Base-by-base conservation (phyloP, 2,888 invertebrate species). In the Hartigia nigra region DNA sequence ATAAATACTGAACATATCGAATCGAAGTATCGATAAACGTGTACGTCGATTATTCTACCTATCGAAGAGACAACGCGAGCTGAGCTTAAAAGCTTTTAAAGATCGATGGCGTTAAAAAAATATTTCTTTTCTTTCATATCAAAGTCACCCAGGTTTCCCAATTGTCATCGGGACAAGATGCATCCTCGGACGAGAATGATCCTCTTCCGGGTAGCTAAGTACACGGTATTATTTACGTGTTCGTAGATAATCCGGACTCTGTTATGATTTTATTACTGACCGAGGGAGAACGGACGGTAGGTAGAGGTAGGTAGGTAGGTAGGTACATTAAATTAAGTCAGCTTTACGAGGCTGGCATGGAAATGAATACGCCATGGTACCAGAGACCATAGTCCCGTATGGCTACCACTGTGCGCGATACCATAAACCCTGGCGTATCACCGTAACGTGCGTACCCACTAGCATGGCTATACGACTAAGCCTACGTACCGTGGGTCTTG, bases 341-440 rank as follows among this genome's bases (percentile, higher is more conserved):
- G 87, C 85, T 90, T 90, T 90, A 90, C 88, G 90, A 89, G 86
- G 83, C 81, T 81, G 82, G 86, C 85, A 85, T 88, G 88, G 88
- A 89, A 90, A 90, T 86, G 88, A 90, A 89, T 89, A 85, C 85
- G 82, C 85, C 83, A 78, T 79, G 82, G 76, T 82, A 83, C 81
- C 84, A 55, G 23, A 23, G 23, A 75, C 75, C 75, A 36, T 14
- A n/a, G 36, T 11, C 75, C 75, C 81, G 80, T 79, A 78, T 86
- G 83, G 82, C 84, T 79, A 82, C 84, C 84, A 86, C 78, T 81
- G 81, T 86, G 81, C 86, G 84, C 85, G 86, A 87, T 88, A 87
- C 82, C 85, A 86, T 88, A 88, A 88, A 87, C 78, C 83, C 82
- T 74, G 77, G 81, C 85, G 83, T 88, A 88, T 88, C 88, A 86